phyloP scores from a whole-genome alignment of 2,888 invertebrate species.

The Coleophora deauratella region DNA sequence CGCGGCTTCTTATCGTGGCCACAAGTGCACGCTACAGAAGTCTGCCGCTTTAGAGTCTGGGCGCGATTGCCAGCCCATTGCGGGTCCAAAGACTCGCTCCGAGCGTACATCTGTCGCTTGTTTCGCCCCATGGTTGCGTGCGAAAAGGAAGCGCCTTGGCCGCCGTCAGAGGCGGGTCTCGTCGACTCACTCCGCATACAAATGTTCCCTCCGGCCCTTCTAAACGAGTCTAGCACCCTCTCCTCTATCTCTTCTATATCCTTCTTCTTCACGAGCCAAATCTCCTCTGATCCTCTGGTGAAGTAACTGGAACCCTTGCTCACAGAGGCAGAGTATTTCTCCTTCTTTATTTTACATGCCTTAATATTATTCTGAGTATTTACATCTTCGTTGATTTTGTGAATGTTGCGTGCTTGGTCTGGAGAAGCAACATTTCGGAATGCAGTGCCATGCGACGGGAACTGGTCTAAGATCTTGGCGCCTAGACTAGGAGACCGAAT shows the following conservation, averaged over 20 bases:
- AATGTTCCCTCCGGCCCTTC: conserved; percentile 49
- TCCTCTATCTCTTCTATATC: conserved; percentile 68
- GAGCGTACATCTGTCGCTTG: conserved; percentile 44
- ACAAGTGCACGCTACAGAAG: conserved; percentile 64
- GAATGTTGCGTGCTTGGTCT: conserved; percentile 33
- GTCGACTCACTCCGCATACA: conserved; percentile 38
- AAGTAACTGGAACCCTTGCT: conserved; percentile 65
- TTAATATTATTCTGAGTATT: conserved; percentile 51
- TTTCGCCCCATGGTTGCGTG: conserved; percentile 47
- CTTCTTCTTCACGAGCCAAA: conserved; percentile 69
- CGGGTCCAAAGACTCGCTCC: conserved; percentile 62
- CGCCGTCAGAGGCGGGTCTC: conserved; percentile 46
- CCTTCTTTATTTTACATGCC: conserved; percentile 54
- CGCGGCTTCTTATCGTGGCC: conserved; percentile 62
- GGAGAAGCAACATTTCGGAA: conserved; percentile 63
- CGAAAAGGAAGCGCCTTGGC: conserved; percentile 34
- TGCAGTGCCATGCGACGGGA: conserved; percentile 63
- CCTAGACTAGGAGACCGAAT: conserved; percentile 63
- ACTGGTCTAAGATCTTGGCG: conserved; percentile 53
- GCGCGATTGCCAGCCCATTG: conserved; percentile 47
- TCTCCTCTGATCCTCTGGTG: conserved; percentile 63
- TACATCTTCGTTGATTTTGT: conserved; percentile 42
- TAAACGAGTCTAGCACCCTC: conserved; percentile 58
- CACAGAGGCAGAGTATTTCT: conserved; percentile 56
- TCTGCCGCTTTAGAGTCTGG: conserved; percentile 56